Evolutionary conservation across 2,888 invertebrate species (phyloP), one percentile per base, ranked within the genome.

Genomic region (Epicampocera succincta): DNA sequence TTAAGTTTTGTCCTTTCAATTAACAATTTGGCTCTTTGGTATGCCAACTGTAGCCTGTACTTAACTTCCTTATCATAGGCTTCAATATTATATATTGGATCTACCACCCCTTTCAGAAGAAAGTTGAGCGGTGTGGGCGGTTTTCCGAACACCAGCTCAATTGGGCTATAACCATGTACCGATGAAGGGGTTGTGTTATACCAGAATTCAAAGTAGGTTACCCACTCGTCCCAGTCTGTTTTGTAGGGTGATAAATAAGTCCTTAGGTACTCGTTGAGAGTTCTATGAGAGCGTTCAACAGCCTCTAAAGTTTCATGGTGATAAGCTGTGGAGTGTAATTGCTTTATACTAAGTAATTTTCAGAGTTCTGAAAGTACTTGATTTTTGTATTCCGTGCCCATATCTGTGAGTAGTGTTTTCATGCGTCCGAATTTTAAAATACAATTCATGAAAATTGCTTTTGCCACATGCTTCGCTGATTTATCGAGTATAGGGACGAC

Each of bases 371-470:
- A 8, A 3, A 42, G 4, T 15, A 63, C 11, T 12, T 63, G 61
- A 25, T 63, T 46, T 15, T 63, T 63, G 2, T 46, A 63, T 63
- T 46, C 46, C 11, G 33, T 46, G 11, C 63, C 61, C 44, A 61
- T 44, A 25, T 61, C 61, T 25, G 85, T 76, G 71, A 78, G 76
- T 21, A 85, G 19, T 17, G 48, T 71, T 44, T 75, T 82, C 74
- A 84, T 84, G 40, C 66, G 75, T 44, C 84, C 83, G 33, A 77
- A 83, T 52, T 75, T 84, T 25, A 85, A 65, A n/a, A 87, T 84
- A 44, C 85, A 85, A 46, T 83, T 74, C 65, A 85, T 81, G 12
- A 85, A 84, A 2, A 42, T 42, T 25, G 25, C 25, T 5, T 25
- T 25, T 25, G 25, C 25, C 5, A 25, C 25, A 5, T 2, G 25